Evolutionary conservation across 2,797 vertebrate genomes (phyloP).

Genomic region (Lagorchestes hirsutus): DNA sequence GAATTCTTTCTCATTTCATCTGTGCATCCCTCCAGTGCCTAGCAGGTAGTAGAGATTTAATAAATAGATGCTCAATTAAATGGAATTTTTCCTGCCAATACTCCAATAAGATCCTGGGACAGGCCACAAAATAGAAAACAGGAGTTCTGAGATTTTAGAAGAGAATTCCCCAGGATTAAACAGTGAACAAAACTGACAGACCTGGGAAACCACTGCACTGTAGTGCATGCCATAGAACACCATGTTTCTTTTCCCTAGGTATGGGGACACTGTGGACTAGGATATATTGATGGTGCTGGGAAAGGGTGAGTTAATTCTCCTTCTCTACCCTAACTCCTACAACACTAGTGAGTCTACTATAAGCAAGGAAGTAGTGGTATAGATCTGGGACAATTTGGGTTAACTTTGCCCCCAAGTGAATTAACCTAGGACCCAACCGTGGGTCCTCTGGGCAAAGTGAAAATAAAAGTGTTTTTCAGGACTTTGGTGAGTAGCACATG

Average conservation of each 20-base stretch:
- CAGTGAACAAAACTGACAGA: constrained; percentile 11
- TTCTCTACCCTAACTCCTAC: not conserved
- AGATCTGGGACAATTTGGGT: not conserved
- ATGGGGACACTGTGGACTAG: not conserved
- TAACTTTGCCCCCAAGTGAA: not conserved
- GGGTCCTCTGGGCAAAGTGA: not conserved
- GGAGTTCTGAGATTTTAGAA: constrained; percentile 7
- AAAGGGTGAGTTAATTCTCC: not conserved
- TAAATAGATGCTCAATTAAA: not conserved
- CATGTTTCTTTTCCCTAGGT: not conserved
- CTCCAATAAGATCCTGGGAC: not conserved
- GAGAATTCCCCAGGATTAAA: constrained; percentile 51
- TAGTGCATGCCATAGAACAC: constrained; percentile 13
- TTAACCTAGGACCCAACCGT: not conserved
- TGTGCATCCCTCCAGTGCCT: not conserved
- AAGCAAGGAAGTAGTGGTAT: not conserved
- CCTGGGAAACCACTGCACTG: constrained; percentile 30
- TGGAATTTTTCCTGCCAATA: not conserved
- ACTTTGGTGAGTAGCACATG: not conserved
- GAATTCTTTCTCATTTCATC: not conserved
- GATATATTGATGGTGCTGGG: not conserved
- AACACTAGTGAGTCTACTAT: not conserved
- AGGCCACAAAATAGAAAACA: constrained; percentile 40
- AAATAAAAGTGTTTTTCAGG: not conserved
- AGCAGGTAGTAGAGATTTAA: not conserved